phyloP scores from a whole-genome alignment of 2,888 invertebrate genomes.

The Coelinius sp. region DNA sequence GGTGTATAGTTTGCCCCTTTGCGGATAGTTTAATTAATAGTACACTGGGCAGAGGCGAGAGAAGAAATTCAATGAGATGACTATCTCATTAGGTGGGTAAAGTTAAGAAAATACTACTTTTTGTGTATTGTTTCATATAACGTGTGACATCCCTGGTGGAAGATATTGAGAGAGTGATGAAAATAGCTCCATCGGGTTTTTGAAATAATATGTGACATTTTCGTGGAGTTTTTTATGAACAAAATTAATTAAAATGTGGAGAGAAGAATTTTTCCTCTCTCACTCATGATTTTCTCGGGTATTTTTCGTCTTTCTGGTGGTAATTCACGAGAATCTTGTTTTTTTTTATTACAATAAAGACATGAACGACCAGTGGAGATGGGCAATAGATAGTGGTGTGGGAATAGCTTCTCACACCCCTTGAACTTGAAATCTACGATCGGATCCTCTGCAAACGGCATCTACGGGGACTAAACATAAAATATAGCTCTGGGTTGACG shows the following conservation, averaged over 20 bases:
- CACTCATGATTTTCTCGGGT: too few species aligned
- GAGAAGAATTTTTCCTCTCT: not conserved
- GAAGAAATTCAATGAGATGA: constrained; percentile 53
- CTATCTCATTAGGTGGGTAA: constrained; percentile 54
- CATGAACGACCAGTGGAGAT: constrained; percentile 4
- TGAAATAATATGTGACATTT: not conserved
- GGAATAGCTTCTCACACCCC: constrained; percentile 25
- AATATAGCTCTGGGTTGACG: constrained; percentile 63
- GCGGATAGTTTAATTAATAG: constrained; percentile 51
- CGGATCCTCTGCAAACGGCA: constrained; percentile 56
- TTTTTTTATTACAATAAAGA: constrained; percentile 11
- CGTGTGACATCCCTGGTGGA: not conserved
- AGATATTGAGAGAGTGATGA: constrained; percentile 25
- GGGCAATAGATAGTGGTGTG: constrained; percentile 29
- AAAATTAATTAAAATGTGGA: not conserved
- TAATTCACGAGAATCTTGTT: not conserved
- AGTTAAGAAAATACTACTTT: not conserved
- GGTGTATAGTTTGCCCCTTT: constrained; percentile 37
- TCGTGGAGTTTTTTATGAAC: not conserved
- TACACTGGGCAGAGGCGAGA: constrained; percentile 42
- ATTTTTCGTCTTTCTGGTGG: too few species aligned
- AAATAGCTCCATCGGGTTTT: constrained; percentile 20
- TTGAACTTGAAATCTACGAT: constrained; percentile 44
- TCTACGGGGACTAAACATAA: constrained; percentile 58
- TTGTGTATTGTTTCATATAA: constrained; percentile 1